Conservation (phyloP, 2,888 invertebrate species). For the Mesoligia furuncula region DNA sequence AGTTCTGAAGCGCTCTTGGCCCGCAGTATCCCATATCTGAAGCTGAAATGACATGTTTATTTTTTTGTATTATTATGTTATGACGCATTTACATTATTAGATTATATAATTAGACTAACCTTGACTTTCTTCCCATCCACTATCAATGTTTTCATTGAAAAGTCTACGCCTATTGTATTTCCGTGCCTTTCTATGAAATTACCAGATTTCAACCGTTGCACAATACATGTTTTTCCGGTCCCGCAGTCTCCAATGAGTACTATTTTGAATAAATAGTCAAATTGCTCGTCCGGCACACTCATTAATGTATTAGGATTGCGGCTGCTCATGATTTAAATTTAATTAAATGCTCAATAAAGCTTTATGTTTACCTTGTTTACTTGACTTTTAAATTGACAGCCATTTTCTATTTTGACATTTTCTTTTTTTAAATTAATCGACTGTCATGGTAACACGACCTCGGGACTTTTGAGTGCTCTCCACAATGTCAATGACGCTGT, state of each 20-base stretch:
- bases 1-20: slow-evolving; percentile 98
- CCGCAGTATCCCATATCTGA: slow-evolving; percentile 99
- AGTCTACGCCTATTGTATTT: slow-evolving; percentile 99
- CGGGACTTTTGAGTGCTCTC: background rate
- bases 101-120: slow-evolving; percentile 89
- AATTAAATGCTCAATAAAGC: slow-evolving; percentile 67
- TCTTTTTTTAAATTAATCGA: slow-evolving; percentile 31
- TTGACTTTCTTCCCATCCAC: slow-evolving; percentile 98
- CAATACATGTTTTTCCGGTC: slow-evolving; percentile 98
- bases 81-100: slow-evolving; percentile 62
- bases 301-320: slow-evolving; percentile 94
- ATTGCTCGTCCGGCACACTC: slow-evolving; percentile 94
- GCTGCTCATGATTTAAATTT: slow-evolving; percentile 91
- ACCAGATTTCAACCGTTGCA: slow-evolving; percentile 98
- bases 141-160: slow-evolving; percentile 99
- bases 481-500: too few species aligned
- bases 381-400: slow-evolving; percentile 69
- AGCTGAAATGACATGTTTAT: slow-evolving; percentile 88
- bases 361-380: slow-evolving; percentile 79
- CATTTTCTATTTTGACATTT: slow-evolving; percentile 64
- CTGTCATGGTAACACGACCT: background rate
- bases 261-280: slow-evolving; percentile 98
- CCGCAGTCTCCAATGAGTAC: slow-evolving; percentile 98
- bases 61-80: slow-evolving; percentile 17
- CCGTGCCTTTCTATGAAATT: slow-evolving; percentile 98